phyloP scores from a whole-genome alignment of 2,888 invertebrate species.

The Coleophora flavipennella region DNA sequence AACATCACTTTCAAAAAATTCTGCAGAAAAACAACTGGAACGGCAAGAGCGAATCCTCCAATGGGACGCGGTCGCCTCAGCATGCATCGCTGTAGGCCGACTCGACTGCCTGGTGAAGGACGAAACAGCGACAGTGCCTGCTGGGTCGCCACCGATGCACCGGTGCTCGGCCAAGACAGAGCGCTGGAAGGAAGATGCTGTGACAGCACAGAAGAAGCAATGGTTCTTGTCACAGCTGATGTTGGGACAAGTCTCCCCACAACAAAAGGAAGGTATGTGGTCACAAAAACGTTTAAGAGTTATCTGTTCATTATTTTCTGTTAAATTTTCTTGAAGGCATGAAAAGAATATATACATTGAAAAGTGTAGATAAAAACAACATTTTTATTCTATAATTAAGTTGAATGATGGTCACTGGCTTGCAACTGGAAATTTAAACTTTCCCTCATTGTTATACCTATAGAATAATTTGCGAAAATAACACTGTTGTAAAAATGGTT shows the following conservation, averaged over 20 bases:
- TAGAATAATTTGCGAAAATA: too few species aligned
- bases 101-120: slow-evolving; percentile 39
- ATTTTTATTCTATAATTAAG: too few species aligned
- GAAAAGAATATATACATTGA: too few species aligned
- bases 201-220: slow-evolving; percentile 59
- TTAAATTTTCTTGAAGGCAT: too few species aligned
- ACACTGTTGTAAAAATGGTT: too few species aligned
- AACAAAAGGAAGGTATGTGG: slow-evolving; percentile 76
- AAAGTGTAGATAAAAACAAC: too few species aligned
- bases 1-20: slow-evolving; percentile 7
- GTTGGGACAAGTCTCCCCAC: slow-evolving; percentile 66
- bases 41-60: slow-evolving; percentile 72
- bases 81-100: slow-evolving; percentile 49
- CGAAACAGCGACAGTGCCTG: slow-evolving; percentile 25
- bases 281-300: too few species aligned
- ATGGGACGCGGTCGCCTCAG: slow-evolving; percentile 66
- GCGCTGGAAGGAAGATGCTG: slow-evolving; percentile 14
- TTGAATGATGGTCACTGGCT: too few species aligned
- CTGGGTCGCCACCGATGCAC: slow-evolving; percentile 26
- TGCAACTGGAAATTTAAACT: too few species aligned
- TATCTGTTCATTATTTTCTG: too few species aligned
- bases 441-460: too few species aligned
- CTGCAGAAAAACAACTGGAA: slow-evolving; percentile 68
- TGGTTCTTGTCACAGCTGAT: slow-evolving; percentile 73
- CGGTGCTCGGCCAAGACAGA: background rate